Conservation (phyloP, 2,113 vertebrate genomes). For the Cygnus buccinator region DNA sequence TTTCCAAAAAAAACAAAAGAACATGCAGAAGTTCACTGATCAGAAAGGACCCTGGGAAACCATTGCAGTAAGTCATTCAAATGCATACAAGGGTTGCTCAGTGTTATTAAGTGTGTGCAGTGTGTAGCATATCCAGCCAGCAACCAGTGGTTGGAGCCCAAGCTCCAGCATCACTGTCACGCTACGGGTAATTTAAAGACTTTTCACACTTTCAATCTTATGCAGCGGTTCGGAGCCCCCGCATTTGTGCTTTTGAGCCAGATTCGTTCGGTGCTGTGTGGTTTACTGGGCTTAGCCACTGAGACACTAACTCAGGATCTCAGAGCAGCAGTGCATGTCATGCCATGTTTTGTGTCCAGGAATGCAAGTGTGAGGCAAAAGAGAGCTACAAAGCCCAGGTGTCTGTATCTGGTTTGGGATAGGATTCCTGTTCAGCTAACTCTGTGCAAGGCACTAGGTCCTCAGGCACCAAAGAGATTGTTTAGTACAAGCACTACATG, state of each 20-base stretch:
- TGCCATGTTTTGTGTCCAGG: neutral
- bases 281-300: neutral
- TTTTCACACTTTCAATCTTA: neutral
- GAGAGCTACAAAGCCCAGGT: neutral
- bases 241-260: neutral
- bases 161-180: neutral
- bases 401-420: neutral
- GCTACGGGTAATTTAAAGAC: neutral
- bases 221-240: neutral
- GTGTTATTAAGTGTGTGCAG: neutral
- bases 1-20: neutral
- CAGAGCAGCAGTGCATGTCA: neutral
- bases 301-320: neutral
- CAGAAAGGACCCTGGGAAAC: neutral
- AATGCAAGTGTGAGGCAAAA: neutral
- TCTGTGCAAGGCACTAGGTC: neutral
- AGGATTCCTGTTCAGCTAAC: neutral
- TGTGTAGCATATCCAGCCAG: accelerated
- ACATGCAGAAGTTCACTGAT: neutral
- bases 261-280: neutral
- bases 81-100: neutral
- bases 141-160: neutral
- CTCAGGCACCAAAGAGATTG: neutral
- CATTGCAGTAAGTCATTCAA: neutral
- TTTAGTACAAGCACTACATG: neutral